Evolutionary conservation across 2,888 invertebrate species (phyloP), one percentile per base, ranked within the genome.

Genomic region (Archaeoteleia sp.): DNA sequence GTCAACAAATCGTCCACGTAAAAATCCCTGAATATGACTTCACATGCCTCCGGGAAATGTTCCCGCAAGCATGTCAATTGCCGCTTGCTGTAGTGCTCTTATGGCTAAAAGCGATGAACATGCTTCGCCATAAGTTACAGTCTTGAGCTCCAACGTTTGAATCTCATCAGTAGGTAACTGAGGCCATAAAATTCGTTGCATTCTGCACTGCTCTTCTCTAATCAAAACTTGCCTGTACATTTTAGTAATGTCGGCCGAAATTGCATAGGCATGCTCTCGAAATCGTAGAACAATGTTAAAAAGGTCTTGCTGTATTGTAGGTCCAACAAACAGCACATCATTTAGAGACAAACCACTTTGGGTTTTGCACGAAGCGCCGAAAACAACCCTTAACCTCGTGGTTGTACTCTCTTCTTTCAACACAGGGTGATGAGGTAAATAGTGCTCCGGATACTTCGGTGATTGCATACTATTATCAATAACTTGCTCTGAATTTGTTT

Each of bases 121-220:
- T 29, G 42, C 53, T 35, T 35, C 20, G 1, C 51, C 61, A 27
- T 67, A 67, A 0, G 67, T 61, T 2, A 61, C 39, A 8, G 55
- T 61, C 3, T 42, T 54, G 3, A 61, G 12, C 13, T 62, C 35
- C 14, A 49, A 74, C 1, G 23, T 27, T 20, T 48, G 37, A 9
- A 70, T 25, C 0, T 63, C 39, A 17, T 51, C 46, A 7, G 48
- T 5, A 9, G 65, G 27, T 2, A 42, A 20, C 0, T 40, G 34
- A 6, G 74, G 35, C 78, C 78, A 79, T 0, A 80, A 8, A 7
- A 79, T 77, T 15, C 74, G 34, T 3, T 77, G 75, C n/a, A 51
- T 67, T n/a, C 71, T 43, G 1, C 60, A 30, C 48, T 78, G 70
- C 1, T 57, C 45, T 0, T 42, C 35, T 4, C 34, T 1, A 0